Conservation (phyloP, 2,113 vertebrate genomes). For the Bettongia penicillata region DNA sequence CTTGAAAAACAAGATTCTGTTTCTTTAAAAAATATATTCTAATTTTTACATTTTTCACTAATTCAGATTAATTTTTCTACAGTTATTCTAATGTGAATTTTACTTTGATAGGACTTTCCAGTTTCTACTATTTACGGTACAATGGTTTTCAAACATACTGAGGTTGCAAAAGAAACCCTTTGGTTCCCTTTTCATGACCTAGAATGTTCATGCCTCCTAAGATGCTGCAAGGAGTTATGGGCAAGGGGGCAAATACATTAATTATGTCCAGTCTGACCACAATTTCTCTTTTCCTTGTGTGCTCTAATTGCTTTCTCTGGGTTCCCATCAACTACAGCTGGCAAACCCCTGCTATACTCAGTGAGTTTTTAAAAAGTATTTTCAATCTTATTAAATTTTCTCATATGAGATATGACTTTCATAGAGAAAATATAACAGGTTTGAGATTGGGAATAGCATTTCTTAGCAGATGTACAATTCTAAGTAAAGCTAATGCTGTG, state of each 20-base stretch:
- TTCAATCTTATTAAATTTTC: constrained; percentile 7
- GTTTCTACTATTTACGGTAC: background rate
- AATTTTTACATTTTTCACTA: constrained; percentile 14
- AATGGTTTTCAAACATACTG: background rate
- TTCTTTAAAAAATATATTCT: constrained; percentile 5
- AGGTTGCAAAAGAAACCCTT: constrained; percentile 12
- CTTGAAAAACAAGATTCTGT: background rate
- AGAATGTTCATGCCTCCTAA: constrained; percentile 9
- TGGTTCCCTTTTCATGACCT: constrained; percentile 20
- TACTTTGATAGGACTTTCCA: constrained; percentile 24
- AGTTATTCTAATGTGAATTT: constrained; percentile 16
- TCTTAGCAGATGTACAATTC: background rate
- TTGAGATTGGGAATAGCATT: background rate
- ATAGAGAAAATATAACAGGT: background rate
- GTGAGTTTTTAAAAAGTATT: background rate
- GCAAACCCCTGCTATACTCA: background rate
- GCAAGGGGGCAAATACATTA: background rate
- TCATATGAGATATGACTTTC: background rate
- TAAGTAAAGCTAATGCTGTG: background rate
- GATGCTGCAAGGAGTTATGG: background rate
- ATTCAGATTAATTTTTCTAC: background rate
- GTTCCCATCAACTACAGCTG: background rate
- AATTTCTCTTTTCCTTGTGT: background rate
- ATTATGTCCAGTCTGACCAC: background rate
- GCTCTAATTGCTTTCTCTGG: constrained; percentile 6